These are phyloP conservation scores for Bufo gargarizans DNA, from an alignment of 2,113 vertebrate genomes.

Conservation along the genomic window DNA sequence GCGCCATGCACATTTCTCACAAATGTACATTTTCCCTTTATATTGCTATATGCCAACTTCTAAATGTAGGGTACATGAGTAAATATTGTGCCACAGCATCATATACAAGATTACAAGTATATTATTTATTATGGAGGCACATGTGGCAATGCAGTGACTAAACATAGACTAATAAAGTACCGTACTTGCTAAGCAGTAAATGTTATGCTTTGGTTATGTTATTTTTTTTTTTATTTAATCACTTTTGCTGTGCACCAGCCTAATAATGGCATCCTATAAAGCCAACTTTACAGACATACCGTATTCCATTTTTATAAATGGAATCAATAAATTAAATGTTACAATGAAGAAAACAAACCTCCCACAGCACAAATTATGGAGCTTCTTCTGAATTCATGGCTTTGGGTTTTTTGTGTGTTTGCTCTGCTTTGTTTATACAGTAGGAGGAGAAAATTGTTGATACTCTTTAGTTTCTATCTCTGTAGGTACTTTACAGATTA, in stretches of 20 bases:
- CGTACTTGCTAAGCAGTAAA: neutral
- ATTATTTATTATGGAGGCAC: neutral
- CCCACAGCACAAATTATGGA: conserved; percentile 52
- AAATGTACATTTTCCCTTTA: neutral
- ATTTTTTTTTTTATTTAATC: neutral
- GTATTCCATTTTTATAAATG: neutral
- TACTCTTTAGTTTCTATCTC: conserved; percentile 60
- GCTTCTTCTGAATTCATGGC: conserved; percentile 26
- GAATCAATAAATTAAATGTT: conserved; percentile 51
- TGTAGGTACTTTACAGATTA: conserved; percentile 89
- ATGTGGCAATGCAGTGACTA: neutral
- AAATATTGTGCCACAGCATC: neutral
- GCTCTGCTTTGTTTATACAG: conserved; percentile 56
- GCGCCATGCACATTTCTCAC: neutral
- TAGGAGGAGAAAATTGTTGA: conserved; percentile 53
- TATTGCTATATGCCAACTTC: too few species aligned
- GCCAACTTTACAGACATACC: neutral
- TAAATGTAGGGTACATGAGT: neutral
- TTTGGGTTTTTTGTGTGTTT: conserved; percentile 46
- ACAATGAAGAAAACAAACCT: conserved; percentile 50
- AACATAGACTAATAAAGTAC: neutral
- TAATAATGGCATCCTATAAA: neutral
- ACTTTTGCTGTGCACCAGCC: neutral
- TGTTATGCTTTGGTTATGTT: neutral
- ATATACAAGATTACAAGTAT: neutral